phyloP scores from a whole-genome alignment of 2,888 invertebrate species.

The Drosophila emarginata region DNA sequence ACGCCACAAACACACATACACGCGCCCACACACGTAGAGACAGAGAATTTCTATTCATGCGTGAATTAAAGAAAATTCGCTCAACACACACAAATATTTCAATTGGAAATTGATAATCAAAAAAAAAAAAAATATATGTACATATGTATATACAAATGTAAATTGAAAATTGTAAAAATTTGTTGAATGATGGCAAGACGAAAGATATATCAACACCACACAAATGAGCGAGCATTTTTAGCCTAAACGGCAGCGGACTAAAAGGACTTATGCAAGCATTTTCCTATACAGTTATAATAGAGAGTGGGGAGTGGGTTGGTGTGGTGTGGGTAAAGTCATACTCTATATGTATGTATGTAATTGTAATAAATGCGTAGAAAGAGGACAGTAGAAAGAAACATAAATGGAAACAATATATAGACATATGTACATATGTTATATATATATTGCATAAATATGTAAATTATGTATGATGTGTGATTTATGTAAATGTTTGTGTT shows the following conservation, averaged over 20 bases:
- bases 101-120: not conserved
- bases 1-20: conserved; percentile 11
- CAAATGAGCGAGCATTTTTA: not conserved
- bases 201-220: not conserved
- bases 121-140: too few relatives aligned
- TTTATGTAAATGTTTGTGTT: not conserved
- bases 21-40: not conserved
- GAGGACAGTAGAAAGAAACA: not conserved
- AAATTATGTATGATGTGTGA: not conserved
- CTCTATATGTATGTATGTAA: not conserved
- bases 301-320: not conserved
- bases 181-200: not conserved
- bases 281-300: not conserved
- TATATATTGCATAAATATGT: not conserved
- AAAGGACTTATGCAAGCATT: not conserved
- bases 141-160: too few relatives aligned
- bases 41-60: conserved; percentile 9
- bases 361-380: not conserved
- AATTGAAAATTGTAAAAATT: not conserved
- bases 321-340: not conserved
- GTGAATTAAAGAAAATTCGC: not conserved
- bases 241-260: not conserved
- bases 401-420: not conserved
- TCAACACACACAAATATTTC: not conserved
- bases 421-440: not conserved